A percentile compares a stretch with the other conserved stretches of the same genome.
phyloP scores from a whole-genome alignment of 2,888 invertebrate genomes.

The Patella depressa region DNA sequence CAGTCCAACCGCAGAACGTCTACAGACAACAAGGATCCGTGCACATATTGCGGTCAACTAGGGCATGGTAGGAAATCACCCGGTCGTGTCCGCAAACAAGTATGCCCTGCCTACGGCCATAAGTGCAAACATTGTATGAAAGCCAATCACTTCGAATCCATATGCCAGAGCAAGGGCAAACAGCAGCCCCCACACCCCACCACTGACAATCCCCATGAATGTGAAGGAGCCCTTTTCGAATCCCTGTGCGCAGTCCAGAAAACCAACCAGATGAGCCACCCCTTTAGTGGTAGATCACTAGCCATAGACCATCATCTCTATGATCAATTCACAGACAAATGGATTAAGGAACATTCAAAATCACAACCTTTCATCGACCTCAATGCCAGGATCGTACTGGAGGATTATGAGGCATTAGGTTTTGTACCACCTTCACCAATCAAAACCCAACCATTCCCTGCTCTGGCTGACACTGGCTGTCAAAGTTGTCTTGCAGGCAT shows the following conservation, averaged over 20 bases:
- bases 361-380: constrained; percentile 40
- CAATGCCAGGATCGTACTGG: constrained; percentile 13
- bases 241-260: background rate
- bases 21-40: constrained; percentile 17
- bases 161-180: constrained; percentile 35
- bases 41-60: constrained; percentile 42
- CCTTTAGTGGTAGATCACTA: constrained; percentile 4
- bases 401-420: constrained; percentile 38
- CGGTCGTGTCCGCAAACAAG: constrained; percentile 23
- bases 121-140: constrained; percentile 36
- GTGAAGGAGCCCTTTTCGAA: constrained; percentile 15
- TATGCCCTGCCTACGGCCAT: constrained; percentile 42
- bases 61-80: constrained; percentile 42
- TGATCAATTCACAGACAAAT: constrained; percentile 33
- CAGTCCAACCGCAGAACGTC: constrained; percentile 8
- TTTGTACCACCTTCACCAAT: constrained; percentile 23
- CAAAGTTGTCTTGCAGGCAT: constrained; percentile 49
- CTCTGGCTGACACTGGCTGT: constrained; percentile 48
- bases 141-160: constrained; percentile 34
- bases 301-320: constrained; percentile 45
- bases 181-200: constrained; percentile 13
- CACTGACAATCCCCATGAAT: background rate
- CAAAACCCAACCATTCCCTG: constrained; percentile 15
- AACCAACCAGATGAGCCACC: background rate
- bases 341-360: constrained; percentile 31